These are phyloP conservation scores for Macaria liturata DNA, from an alignment of 2,888 invertebrate genomes.

Conservation along the genomic window DNA sequence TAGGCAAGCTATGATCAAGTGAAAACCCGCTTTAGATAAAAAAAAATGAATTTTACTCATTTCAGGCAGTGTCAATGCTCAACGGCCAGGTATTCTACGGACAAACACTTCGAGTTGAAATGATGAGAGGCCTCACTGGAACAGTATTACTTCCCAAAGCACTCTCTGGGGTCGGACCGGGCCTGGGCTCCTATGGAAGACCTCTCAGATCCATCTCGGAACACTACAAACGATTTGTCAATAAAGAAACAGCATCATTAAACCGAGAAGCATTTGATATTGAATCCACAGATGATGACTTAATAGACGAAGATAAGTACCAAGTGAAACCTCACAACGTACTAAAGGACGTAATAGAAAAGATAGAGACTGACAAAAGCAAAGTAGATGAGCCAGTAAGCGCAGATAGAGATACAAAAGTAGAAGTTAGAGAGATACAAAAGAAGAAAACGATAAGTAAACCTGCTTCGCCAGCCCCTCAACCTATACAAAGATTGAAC, in stretches of 20 bases:
- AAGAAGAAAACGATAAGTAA: no score
- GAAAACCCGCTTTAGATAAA: no score
- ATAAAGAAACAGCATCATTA: constrained; percentile 38
- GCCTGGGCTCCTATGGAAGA: constrained; percentile 56
- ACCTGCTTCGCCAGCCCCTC: no score
- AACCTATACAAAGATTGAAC: no score
- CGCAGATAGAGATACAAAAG: no score
- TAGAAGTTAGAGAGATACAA: no score
- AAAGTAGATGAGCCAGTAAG: neutral
- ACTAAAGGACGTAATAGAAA: constrained; percentile 9
- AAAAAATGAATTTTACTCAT: neutral
- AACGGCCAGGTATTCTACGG: constrained; percentile 60
- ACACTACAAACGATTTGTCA: constrained; percentile 54
- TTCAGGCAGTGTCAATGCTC: constrained; percentile 71
- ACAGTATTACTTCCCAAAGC: constrained; percentile 59
- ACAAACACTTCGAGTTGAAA: constrained; percentile 45
- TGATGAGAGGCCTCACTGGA: constrained; percentile 42
- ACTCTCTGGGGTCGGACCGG: constrained; percentile 52
- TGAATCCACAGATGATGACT: constrained; percentile 6
- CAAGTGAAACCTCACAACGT: constrained; percentile 22
- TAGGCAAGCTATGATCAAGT: no score
- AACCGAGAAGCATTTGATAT: constrained; percentile 39
- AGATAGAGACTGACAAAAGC: neutral
- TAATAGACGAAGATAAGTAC: constrained; percentile 7
- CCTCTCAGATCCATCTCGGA: constrained; percentile 53